Evolutionary conservation across 2,888 invertebrate genomes (phyloP), one percentile per base, ranked within the genome.

Genomic region (Nomada ferruginata): DNA sequence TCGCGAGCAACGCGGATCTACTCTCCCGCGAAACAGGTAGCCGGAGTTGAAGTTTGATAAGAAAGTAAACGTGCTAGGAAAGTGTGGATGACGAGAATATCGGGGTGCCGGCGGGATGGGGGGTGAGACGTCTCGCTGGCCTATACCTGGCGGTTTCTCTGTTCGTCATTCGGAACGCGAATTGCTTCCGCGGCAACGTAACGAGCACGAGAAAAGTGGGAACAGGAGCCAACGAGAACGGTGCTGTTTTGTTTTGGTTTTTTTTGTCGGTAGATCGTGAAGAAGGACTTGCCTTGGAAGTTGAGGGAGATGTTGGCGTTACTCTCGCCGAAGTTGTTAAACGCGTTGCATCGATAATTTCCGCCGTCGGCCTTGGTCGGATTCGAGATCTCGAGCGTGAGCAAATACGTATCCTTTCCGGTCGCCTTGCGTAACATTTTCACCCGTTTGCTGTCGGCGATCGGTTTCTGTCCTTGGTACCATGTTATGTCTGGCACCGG

Each of bases 261-360:
- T 26, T 26, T 57, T 71, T 59, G 77, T 36, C 36, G 36, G 36
- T 36, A 36, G 36, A 20, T 23, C 74, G 65, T 84, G 76, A 85
- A 90, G 61, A 36, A 47, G 77, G 91, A 92, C 95, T 96, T 97
- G 98, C 98, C 98, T 97, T 98, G 98, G 96, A 99, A 98, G 95
- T 99, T 99, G 93, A 99, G 97, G 94, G 99, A 98, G 95, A 99
- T 99, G 95, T 99, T 99, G 92, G 99, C 99, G 95, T 99, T 99
- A 95, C 99, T 99, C 96, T 99, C 99, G 94, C 99, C 99, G 95
- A 97, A 97, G 94, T 97, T 96, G 96, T 99, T 99, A 95, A 98
- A 97, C 92, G 99, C 99, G 94, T 99, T 99, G 95, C 99, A 99
- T 93, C 99, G 97, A 95, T 99, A 99, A 94, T 98, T 98, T 91